Evolutionary conservation across 2,113 vertebrate species (phyloP).

Genomic region (Eleginops maclovinus): DNA sequence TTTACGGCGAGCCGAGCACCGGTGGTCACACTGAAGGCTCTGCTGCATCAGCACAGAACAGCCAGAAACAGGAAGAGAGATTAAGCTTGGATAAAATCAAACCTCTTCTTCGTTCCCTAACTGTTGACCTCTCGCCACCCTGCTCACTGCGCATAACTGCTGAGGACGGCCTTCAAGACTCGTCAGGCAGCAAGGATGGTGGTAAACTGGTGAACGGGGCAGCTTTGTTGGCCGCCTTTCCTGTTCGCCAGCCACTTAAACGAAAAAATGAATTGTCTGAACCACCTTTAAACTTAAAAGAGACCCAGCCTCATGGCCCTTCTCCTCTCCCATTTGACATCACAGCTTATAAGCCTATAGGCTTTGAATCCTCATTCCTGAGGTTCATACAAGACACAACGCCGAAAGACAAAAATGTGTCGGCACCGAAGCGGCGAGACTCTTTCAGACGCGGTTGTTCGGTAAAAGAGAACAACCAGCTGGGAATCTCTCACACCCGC

Average conservation of each 20-base stretch:
- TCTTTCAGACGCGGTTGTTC: constrained; percentile 75
- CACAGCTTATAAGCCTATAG: constrained; percentile 92
- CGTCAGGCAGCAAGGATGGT: constrained; percentile 67
- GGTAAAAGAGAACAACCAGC: constrained; percentile 86
- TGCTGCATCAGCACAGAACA: constrained; percentile 10
- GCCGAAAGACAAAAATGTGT: constrained; percentile 83
- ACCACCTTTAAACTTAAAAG: constrained; percentile 80
- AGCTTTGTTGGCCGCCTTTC: constrained; percentile 45
- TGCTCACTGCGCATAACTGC: constrained; percentile 74
- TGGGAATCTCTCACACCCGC: constrained; percentile 81
- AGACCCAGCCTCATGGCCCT: constrained; percentile 70
- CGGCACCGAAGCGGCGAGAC: constrained; percentile 58
- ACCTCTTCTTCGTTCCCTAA: constrained; percentile 75
- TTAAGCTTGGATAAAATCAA: constrained; percentile 68
- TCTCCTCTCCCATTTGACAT: constrained; percentile 88
- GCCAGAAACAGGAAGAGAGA: constrained; percentile 62
- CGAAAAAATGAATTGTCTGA: constrained; percentile 88
- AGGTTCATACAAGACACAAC: constrained; percentile 94
- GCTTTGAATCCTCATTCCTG: constrained; percentile 96
- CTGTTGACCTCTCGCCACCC: constrained; percentile 81
- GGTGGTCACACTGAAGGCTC: constrained; percentile 65
- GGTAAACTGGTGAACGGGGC: constrained; percentile 80
- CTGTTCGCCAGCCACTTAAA: constrained; percentile 86
- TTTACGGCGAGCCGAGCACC: constrained; percentile 76
- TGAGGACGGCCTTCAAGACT: constrained; percentile 68